Evolutionary conservation across 1,140 invertebrate genomes (phyloP).

Genomic region (Tetragonula clypearis): DNA sequence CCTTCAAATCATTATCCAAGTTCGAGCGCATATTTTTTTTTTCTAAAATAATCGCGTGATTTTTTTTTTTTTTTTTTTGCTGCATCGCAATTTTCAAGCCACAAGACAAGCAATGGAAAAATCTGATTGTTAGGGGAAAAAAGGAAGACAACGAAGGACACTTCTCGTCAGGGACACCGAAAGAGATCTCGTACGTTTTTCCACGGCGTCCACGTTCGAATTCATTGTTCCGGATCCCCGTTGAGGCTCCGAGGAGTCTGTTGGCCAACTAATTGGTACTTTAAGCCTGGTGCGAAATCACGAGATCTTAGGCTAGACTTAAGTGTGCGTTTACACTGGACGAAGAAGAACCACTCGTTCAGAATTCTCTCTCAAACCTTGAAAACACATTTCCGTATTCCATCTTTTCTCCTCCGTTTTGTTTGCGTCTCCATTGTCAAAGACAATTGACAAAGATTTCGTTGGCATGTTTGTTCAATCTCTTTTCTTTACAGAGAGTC

Average conservation of each 20-base stretch:
- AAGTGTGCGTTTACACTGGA: neutral
- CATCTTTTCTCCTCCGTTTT: neutral
- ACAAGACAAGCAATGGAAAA: neutral
- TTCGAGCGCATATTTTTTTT: neutral
- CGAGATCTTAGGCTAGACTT: neutral
- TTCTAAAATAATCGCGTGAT: neutral
- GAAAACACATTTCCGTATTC: too few relatives aligned
- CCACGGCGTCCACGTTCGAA: neutral
- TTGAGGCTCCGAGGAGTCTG: neutral
- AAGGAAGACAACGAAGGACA: too few relatives aligned
- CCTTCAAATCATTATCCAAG: neutral
- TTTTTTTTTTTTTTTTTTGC: neutral
- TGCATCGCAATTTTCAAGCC: neutral
- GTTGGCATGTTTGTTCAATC: neutral
- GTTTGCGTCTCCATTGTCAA: too few relatives aligned
- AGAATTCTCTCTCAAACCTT: neutral
- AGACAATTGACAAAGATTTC: neutral
- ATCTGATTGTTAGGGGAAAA: neutral
- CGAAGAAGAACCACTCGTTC: neutral
- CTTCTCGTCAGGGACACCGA: neutral
- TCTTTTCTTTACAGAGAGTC: neutral
- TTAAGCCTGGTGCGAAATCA: neutral
- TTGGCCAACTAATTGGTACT: slow-evolving; percentile 40
- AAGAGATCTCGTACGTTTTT: neutral
- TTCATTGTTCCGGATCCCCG: neutral